Percentiles rank a stretch among this genome's conserved stretches.
These are phyloP conservation scores for Callionymus lyra DNA, from an alignment of 2,113 vertebrate species.

Conservation along the genomic window DNA sequence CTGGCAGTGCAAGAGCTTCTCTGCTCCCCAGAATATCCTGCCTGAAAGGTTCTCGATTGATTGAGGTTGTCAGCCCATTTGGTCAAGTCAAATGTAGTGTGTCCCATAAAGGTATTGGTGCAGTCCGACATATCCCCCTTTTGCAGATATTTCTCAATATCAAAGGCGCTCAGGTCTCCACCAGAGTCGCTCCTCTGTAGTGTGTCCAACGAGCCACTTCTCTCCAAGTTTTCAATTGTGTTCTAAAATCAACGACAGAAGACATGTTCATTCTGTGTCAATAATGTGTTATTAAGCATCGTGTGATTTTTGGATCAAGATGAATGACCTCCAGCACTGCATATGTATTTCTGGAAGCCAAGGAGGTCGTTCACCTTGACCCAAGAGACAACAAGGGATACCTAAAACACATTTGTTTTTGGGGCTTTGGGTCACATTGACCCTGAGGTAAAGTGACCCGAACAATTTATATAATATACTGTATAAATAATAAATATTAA, in stretches of 20 bases:
- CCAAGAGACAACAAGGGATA: no score
- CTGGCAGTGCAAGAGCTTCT: not conserved
- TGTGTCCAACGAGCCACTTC: constrained; percentile 23
- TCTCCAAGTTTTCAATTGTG: constrained; percentile 8
- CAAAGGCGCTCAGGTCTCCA: constrained; percentile 59
- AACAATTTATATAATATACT: no score
- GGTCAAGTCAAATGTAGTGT: constrained; percentile 55
- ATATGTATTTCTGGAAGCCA: no score
- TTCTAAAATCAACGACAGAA: no score
- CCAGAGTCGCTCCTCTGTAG: constrained; percentile 53
- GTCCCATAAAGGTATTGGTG: constrained; percentile 56
- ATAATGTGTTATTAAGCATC: not conserved
- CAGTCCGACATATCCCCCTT: constrained; percentile 60
- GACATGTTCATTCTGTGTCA: not conserved
- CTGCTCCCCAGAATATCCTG: constrained; percentile 9
- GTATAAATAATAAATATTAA: no score
- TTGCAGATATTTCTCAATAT: constrained; percentile 87
- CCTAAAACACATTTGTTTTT: no score
- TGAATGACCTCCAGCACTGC: no score
- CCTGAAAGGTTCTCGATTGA: constrained; percentile 20
- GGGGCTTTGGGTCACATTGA: no score
- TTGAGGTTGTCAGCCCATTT: constrained; percentile 34
- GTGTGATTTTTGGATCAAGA: no score
- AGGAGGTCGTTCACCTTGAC: no score
- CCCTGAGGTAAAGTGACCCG: no score